phyloP scores from a whole-genome alignment of 2,113 vertebrate genomes.

The Pogona vitticeps region DNA sequence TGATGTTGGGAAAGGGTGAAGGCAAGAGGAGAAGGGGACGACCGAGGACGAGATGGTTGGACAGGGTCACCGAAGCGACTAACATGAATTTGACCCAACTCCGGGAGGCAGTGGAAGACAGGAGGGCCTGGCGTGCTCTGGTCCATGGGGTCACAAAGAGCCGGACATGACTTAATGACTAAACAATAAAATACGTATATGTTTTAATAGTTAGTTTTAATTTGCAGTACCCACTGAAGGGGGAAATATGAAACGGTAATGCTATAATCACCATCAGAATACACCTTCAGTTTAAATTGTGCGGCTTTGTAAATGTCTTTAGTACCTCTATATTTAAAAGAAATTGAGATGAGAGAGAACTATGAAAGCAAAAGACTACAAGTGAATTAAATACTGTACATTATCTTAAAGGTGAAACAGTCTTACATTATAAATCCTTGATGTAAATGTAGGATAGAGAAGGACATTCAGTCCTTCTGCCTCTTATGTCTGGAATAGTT shows the following conservation, averaged over 20 bases:
- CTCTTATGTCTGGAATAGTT: not conserved
- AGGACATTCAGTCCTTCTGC: not conserved
- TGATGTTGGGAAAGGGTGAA: too few relatives aligned
- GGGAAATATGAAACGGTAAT: slow-evolving; percentile 4
- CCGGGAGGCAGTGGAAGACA: too few relatives aligned
- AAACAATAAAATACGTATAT: not conserved
- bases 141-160: too few relatives aligned
- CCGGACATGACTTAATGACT: too few relatives aligned
- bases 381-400: slow-evolving; percentile 31
- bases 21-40: too few relatives aligned
- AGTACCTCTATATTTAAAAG: slow-evolving; percentile 46
- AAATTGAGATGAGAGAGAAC: slow-evolving; percentile 40
- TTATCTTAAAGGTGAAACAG: slow-evolving; percentile 29
- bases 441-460: not conserved
- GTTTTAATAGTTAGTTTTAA: too few relatives aligned
- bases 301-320: slow-evolving; percentile 29
- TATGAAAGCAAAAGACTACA: slow-evolving; percentile 46
- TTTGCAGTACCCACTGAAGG: not conserved
- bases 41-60: too few relatives aligned
- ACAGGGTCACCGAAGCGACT: too few relatives aligned
- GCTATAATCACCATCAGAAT: slow-evolving; percentile 21
- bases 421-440: slow-evolving; percentile 18
- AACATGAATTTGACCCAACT: too few relatives aligned
- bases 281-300: slow-evolving; percentile 30
- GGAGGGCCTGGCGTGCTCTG: too few relatives aligned